Evolutionary conservation across 2,888 invertebrate genomes (phyloP), one percentile per base, ranked within the genome.

Genomic region (Helicoverpa assulta): DNA sequence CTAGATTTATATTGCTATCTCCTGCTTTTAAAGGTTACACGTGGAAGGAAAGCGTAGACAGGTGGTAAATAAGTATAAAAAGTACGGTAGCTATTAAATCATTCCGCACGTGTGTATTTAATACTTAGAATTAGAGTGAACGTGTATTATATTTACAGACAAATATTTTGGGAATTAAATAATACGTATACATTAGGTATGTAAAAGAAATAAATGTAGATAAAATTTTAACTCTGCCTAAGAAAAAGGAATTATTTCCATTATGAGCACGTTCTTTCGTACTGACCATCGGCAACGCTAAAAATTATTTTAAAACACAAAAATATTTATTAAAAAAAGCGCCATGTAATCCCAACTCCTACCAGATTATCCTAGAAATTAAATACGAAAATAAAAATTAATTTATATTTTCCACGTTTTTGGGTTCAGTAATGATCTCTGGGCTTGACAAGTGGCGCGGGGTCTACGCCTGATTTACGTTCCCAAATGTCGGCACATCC

Each of bases 361-460:
- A 16, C 52, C 21, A 75, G 51, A 52, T 55, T 56, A 37, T 29
- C 5, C 60, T 60, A 63, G 53, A 52, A 21, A 72, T 56, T 50
- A 26, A 26, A 26, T 26, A 26, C 26, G 51, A 59, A 77, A 76
- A 77, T 78, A 68, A 75, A 76, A 76, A 76, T 70, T 79, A 79
- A 74, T 70, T 63, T 67, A 70, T 70, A 70, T 78, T 76, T 77
- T 73, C 70, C 60, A 61, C 69, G 64, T 59, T 26, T 71, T 76
- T 74, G 73, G 72, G 55, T 14, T 56, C 71, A 78, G 76, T 88
- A 88, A 90, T 87, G 88, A 88, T 87, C 78, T 84, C 90, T 90
- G 90, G 68, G 67, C 66, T 63, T 85, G 90, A 90, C 84, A 79
- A 73, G 73, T 79, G 80, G 79, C 77, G 84, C 74, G 52, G 73